phyloP scores from a whole-genome alignment of 1,140 invertebrate genomes.

The Thereuonema tuberculata region DNA sequence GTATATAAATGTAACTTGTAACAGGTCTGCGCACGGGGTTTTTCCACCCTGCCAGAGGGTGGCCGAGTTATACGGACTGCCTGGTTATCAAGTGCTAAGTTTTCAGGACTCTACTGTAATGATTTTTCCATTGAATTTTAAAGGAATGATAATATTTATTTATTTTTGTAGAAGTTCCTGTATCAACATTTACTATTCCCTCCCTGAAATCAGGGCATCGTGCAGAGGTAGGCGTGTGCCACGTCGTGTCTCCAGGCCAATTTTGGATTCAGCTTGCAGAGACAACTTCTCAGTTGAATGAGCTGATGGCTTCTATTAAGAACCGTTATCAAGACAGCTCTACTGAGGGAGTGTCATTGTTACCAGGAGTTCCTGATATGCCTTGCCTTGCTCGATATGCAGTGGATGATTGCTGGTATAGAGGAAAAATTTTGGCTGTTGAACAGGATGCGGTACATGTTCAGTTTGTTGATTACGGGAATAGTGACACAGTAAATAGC shows the following conservation, averaged over 20 bases:
- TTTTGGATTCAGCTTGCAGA: constrained; percentile 7
- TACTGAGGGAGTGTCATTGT: not conserved
- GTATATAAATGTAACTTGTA: no score
- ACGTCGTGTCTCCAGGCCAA: not conserved
- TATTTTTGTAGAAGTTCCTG: no score
- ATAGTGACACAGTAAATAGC: constrained; percentile 3
- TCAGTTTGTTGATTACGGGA: constrained; percentile 8
- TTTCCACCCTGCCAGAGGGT: no score
- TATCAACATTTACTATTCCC: no score
- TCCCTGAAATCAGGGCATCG: not conserved
- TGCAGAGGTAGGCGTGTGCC: not conserved
- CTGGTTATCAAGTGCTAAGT: no score
- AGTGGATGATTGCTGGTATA: constrained; percentile 8
- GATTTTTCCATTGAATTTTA: no score
- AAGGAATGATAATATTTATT: no score
- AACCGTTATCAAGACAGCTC: not conserved
- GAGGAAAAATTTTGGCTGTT: not conserved
- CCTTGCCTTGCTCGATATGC: not conserved
- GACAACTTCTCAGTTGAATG: not conserved
- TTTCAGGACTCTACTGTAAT: no score
- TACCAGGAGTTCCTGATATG: not conserved
- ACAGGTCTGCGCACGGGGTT: no score
- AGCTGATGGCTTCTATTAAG: not conserved
- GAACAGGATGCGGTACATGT: not conserved
- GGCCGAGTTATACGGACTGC: no score